Evolutionary conservation across 2,888 invertebrate species (phyloP).

Genomic region (Himalopsyche japonica): DNA sequence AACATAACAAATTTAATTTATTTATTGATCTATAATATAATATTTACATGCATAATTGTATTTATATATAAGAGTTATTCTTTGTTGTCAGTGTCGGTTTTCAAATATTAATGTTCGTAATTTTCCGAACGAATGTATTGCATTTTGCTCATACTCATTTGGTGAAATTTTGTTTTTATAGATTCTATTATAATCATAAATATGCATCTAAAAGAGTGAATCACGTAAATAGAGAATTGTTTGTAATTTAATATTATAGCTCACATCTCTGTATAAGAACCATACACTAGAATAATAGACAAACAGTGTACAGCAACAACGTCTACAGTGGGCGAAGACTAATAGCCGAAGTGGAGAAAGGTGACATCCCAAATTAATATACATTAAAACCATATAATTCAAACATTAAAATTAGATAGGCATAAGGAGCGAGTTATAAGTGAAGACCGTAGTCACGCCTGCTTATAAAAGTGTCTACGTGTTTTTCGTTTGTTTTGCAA

Average conservation of each 20-base stretch:
- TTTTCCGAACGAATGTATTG: too few relatives aligned
- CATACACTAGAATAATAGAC: not conserved
- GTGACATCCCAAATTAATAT: slow-evolving; percentile 15
- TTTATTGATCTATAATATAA: too few relatives aligned
- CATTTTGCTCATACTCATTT: too few relatives aligned
- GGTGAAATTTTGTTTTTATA: too few relatives aligned
- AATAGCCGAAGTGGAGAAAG: slow-evolving; percentile 12
- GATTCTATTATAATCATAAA: too few relatives aligned
- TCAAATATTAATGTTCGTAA: too few relatives aligned
- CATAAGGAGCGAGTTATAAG: not conserved
- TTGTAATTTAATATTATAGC: not conserved
- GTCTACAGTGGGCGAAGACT: slow-evolving; percentile 6
- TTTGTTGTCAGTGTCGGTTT: too few relatives aligned
- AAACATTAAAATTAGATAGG: not conserved
- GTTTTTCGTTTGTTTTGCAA: not conserved
- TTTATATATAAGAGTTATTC: too few relatives aligned
- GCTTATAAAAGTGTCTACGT: not conserved
- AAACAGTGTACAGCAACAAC: not conserved
- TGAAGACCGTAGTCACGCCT: not conserved
- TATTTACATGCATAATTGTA: too few relatives aligned
- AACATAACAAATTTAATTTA: too few relatives aligned
- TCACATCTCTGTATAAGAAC: not conserved
- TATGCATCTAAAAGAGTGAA: too few relatives aligned
- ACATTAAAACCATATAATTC: slow-evolving; percentile 9
- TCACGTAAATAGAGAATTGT: too few relatives aligned